Conservation (phyloP, 2,797 vertebrate genomes). For the Parotocinclus haroldoi region DNA sequence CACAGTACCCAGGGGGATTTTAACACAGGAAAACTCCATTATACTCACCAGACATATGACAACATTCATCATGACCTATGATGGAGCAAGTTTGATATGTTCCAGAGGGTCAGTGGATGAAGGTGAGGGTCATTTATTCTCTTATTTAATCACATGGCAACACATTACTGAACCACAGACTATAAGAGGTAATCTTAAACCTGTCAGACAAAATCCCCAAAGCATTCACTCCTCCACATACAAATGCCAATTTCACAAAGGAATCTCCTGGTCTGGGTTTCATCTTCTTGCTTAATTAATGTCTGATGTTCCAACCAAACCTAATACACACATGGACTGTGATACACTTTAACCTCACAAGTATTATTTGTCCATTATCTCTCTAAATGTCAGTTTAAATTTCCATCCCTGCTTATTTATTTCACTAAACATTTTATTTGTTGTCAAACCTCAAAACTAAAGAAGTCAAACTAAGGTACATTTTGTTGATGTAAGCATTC, state of each 20-base stretch:
- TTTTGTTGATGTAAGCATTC: too few species aligned
- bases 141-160: background rate
- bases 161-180: background rate
- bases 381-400: too few species aligned
- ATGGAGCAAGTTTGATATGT: background rate
- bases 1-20: background rate
- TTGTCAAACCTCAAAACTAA: too few species aligned
- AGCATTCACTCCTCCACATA: background rate
- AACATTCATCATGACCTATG: background rate
- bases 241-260: background rate
- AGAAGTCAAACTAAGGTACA: too few species aligned
- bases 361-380: too few species aligned
- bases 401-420: too few species aligned
- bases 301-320: background rate
- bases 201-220: constrained; percentile 6
- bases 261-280: background rate
- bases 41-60: background rate
- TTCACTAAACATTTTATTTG: too few species aligned
- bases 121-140: background rate
- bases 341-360: too few species aligned
- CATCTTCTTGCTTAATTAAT: constrained; percentile 1
- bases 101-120: background rate
- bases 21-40: background rate
- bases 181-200: background rate
- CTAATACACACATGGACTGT: too few species aligned